Conservation (phyloP, 2,888 invertebrate species). For the Oligia latruncula region DNA sequence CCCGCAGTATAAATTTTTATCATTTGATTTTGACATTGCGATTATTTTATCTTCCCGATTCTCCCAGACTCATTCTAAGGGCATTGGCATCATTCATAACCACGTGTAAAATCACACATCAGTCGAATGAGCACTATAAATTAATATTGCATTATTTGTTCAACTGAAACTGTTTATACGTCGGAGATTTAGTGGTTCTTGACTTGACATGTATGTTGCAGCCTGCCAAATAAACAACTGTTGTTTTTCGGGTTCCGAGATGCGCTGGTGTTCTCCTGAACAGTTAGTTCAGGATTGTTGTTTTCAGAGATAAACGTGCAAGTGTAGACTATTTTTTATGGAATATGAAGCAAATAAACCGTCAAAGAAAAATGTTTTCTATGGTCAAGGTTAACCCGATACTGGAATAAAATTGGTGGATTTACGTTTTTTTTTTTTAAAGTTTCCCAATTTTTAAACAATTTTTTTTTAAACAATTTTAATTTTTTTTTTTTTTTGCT, state of each 20-base stretch:
- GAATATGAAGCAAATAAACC: no score
- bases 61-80: background rate
- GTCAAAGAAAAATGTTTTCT: background rate
- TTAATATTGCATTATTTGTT: slow-evolving; percentile 56
- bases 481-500: no score
- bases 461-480: no score
- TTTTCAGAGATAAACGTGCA: background rate
- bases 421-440: no score
- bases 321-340: background rate
- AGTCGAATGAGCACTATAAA: slow-evolving; percentile 26
- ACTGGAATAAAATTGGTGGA: no score
- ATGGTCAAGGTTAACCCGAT: no score
- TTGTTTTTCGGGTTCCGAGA: slow-evolving; percentile 16
- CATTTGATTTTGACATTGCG: background rate
- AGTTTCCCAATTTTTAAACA: no score
- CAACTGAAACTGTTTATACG: slow-evolving; percentile 51
- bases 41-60: background rate
- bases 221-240: slow-evolving; percentile 40
- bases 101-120: slow-evolving; percentile 11
- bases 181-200: slow-evolving; percentile 47
- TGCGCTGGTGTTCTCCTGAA: background rate
- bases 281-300: background rate
- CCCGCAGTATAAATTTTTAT: no score
- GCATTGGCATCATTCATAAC: slow-evolving; percentile 36
- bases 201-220: slow-evolving; percentile 37